A percentile compares a stretch with the other conserved stretches of the same genome.
Evolutionary conservation across 2,888 invertebrate species (phyloP).

Genomic region (Horisme vitalbata): DNA sequence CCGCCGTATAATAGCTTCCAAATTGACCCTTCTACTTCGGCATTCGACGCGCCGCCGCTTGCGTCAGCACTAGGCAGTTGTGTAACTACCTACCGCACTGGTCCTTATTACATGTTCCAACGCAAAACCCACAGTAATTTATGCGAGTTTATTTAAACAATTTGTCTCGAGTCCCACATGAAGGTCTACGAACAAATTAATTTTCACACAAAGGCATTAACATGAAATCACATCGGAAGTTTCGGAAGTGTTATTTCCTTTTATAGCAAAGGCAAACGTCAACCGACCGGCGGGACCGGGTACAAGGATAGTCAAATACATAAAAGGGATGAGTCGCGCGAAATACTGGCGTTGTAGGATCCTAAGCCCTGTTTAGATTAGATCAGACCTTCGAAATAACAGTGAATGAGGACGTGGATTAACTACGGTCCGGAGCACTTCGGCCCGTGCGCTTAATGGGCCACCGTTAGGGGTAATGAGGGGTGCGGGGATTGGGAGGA

Average conservation of each 20-base stretch:
- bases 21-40: conserved; percentile 75
- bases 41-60: conserved; percentile 47
- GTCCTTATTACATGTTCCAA: conserved; percentile 16
- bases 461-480: conserved; percentile 78
- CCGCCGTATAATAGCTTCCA: conserved; percentile 79
- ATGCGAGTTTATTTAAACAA: conserved; percentile 28
- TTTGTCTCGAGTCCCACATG: conserved; percentile 37
- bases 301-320: conserved; percentile 74
- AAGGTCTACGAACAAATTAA: conserved; percentile 54
- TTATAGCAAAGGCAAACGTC: conserved; percentile 72
- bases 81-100: conserved; percentile 25
- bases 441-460: conserved; percentile 80
- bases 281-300: conserved; percentile 59
- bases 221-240: conserved; percentile 66
- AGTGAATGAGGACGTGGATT: conserved; percentile 83
- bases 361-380: conserved; percentile 83
- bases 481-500: conserved; percentile 62
- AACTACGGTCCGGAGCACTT: conserved; percentile 81
- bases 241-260: conserved; percentile 74
- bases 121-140: conserved; percentile 8
- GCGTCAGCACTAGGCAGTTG: conserved; percentile 46
- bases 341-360: conserved; percentile 79
- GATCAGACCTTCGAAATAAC: conserved; percentile 83
- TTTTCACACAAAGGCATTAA: conserved; percentile 61
- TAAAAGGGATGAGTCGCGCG: conserved; percentile 79